These are phyloP conservation scores for Rotaria socialis DNA, from an alignment of 2,888 invertebrate species.

Conservation along the genomic window DNA sequence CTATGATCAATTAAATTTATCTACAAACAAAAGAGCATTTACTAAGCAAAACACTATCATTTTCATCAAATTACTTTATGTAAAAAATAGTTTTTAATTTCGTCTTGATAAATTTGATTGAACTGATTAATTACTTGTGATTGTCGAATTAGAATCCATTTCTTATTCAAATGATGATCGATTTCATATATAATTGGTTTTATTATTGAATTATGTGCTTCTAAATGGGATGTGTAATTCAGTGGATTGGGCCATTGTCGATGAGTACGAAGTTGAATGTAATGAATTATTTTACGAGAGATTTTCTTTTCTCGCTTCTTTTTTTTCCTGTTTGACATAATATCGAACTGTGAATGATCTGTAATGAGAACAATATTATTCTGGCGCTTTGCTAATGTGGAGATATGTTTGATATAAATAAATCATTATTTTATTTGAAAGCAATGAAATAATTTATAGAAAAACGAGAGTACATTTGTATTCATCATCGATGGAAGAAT, in stretches of 20 bases:
- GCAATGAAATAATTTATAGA: too few relatives aligned
- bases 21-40: not conserved
- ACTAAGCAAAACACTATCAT: not conserved
- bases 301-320: not conserved
- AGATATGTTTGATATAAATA: not conserved
- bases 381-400: not conserved
- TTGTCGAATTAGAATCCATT: not conserved
- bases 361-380: not conserved
- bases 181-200: not conserved
- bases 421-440: too few relatives aligned
- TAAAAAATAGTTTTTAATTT: not conserved
- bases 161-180: not conserved
- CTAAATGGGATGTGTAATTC: not conserved
- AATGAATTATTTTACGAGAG: not conserved
- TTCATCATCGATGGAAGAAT: too few relatives aligned
- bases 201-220: not conserved
- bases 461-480: too few relatives aligned
- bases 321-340: not conserved
- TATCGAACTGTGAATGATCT: too few relatives aligned
- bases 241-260: not conserved
- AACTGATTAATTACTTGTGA: not conserved
- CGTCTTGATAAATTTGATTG: not conserved
- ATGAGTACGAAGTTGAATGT: constrained; percentile 10
- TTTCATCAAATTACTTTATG: not conserved
- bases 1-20: not conserved